Evolutionary conservation across 2,888 invertebrate genomes (phyloP).

Genomic region (Trissolcus japonicus): DNA sequence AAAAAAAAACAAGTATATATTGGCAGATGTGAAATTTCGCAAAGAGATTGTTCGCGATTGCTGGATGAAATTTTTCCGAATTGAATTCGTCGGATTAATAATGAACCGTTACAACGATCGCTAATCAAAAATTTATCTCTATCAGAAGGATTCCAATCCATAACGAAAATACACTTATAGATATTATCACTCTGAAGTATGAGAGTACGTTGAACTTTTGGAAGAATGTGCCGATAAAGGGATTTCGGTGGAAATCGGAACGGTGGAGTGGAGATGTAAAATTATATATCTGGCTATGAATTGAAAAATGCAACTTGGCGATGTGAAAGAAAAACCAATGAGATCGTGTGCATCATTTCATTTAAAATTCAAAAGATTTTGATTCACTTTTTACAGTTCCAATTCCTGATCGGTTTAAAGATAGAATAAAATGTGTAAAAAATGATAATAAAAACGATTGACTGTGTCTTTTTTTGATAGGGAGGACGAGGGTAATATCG

Average conservation of each 20-base stretch:
- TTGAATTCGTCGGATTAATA: no score
- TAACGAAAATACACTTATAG: slow-evolving; percentile 18
- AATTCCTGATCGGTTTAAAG: no score
- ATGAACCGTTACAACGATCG: no score
- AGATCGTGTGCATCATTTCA: not conserved
- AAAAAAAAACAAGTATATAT: no score
- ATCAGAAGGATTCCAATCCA: slow-evolving; percentile 11
- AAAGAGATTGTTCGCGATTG: no score
- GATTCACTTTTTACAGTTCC: no score
- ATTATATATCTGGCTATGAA: slow-evolving; percentile 8
- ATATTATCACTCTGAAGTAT: slow-evolving; percentile 21
- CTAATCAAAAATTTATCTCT: not conserved
- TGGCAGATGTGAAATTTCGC: no score
- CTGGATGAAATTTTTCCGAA: no score
- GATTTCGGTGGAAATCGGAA: slow-evolving; percentile 13
- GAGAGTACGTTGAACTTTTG: not conserved
- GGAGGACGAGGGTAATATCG: slow-evolving; percentile 46
- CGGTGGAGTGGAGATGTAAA: slow-evolving; percentile 7
- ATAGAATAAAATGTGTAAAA: slow-evolving; percentile 5
- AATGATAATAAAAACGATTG: not conserved
- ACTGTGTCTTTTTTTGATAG: slow-evolving; percentile 46
- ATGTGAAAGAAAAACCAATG: slow-evolving; percentile 3
- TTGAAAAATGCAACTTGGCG: slow-evolving; percentile 12
- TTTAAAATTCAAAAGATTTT: slow-evolving; percentile 9
- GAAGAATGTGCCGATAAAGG: slow-evolving; percentile 28